Percentiles rank a stretch among this genome's conserved stretches.
Evolutionary conservation across 2,797 vertebrate species (phyloP).

Genomic region (Micromesistius poutassou): DNA sequence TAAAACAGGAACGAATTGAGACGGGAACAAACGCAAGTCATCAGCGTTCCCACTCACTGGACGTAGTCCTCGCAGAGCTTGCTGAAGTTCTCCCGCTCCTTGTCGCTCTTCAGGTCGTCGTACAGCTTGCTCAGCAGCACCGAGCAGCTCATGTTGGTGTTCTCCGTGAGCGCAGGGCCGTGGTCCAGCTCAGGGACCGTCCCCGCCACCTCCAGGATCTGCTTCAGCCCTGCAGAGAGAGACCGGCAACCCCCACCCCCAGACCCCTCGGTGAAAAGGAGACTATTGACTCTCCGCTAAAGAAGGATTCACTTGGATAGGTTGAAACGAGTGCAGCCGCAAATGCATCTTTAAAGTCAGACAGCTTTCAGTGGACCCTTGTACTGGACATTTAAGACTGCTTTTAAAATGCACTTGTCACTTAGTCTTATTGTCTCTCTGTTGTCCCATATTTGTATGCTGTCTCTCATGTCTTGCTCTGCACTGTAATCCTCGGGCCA

Average conservation of each 20-base stretch:
- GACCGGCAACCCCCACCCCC: background rate
- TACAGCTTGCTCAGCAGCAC: slow-evolving; percentile 93
- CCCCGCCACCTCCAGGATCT: slow-evolving; percentile 89
- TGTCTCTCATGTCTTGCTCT: background rate
- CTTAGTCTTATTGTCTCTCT: no score
- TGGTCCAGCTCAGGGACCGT: slow-evolving; percentile 73
- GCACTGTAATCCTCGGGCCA: background rate
- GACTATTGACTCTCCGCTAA: background rate
- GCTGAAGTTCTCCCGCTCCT: slow-evolving; percentile 90
- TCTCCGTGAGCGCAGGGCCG: slow-evolving; percentile 82
- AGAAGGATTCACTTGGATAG: background rate
- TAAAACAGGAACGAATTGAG: no score
- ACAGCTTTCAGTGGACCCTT: background rate
- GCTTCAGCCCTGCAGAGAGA: slow-evolving; percentile 80
- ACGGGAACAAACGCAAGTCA: no score
- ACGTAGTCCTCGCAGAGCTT: slow-evolving; percentile 89
- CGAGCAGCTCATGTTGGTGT: slow-evolving; percentile 89
- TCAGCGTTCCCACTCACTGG: slow-evolving; percentile 70
- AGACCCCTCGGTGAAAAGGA: background rate
- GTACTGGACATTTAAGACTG: background rate
- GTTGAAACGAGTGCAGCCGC: background rate
- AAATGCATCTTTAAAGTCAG: no score
- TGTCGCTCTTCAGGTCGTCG: slow-evolving; percentile 88
- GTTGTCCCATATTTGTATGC: background rate
- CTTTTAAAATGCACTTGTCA: no score